Percentiles rank a stretch among this genome's conserved stretches.
phyloP scores from a whole-genome alignment of 2,888 invertebrate species.

The Malacosoma neustria region DNA sequence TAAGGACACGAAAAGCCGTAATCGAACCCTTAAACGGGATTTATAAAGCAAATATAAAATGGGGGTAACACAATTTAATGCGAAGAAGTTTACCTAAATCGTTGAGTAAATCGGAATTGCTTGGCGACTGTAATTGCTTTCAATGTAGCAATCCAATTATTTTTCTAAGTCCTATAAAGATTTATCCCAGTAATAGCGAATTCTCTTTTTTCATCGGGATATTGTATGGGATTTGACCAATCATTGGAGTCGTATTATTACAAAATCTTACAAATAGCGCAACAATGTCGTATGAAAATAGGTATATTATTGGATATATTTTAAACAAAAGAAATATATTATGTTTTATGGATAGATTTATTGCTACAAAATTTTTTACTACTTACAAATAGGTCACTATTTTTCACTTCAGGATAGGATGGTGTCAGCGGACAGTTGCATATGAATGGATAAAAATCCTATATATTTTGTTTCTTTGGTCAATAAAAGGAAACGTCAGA shows the following conservation, averaged over 20 bases:
- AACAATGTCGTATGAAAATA: neutral
- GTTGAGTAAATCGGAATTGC: conserved; percentile 56
- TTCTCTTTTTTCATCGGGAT: conserved; percentile 52
- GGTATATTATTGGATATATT: too few species aligned
- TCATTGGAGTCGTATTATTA: conserved; percentile 12
- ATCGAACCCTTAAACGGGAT: conserved; percentile 45
- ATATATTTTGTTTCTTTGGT: too few species aligned
- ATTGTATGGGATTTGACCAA: conserved; percentile 34
- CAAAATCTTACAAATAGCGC: conserved; percentile 4
- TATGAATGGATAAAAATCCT: too few species aligned
- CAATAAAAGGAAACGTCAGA: too few species aligned
- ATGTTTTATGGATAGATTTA: too few species aligned
- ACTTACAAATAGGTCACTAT: too few species aligned
- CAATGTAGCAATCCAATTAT: conserved; percentile 65
- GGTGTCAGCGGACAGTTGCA: too few species aligned
- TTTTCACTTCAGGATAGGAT: too few species aligned
- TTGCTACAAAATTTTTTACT: too few species aligned
- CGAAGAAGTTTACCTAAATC: conserved; percentile 52
- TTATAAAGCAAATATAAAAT: conserved; percentile 47
- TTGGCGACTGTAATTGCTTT: conserved; percentile 63
- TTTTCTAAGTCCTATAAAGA: conserved; percentile 64
- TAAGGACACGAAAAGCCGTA: conserved; percentile 35
- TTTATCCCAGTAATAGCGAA: conserved; percentile 44
- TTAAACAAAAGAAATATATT: too few species aligned
- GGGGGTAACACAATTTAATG: conserved; percentile 43